Conservation (phyloP, 2,113 vertebrate genomes). For the Channa argus region DNA sequence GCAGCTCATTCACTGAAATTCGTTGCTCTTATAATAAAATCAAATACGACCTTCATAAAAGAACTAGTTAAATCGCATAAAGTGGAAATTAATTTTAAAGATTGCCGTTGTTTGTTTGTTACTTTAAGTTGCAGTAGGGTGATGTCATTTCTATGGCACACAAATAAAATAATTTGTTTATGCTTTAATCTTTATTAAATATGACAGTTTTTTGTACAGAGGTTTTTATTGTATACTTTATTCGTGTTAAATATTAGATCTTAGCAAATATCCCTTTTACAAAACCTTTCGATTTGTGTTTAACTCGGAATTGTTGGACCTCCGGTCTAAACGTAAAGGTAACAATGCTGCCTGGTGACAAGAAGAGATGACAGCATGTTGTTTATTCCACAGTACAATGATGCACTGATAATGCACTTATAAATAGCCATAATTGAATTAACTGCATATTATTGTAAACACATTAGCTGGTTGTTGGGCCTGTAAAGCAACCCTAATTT, state of each 20-base stretch:
- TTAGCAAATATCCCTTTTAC: background rate
- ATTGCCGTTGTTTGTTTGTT: too few species aligned
- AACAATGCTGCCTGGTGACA: constrained; percentile 46
- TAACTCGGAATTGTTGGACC: background rate
- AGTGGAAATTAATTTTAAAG: too few species aligned
- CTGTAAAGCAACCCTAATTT: background rate
- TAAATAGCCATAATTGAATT: background rate
- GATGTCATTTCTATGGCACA: too few species aligned
- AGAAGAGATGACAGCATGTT: constrained; percentile 35
- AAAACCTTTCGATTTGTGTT: background rate
- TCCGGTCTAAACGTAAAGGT: background rate
- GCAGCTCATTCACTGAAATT: accelerated
- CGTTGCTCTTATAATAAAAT: background rate
- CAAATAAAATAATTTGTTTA: too few species aligned
- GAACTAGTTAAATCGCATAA: too few species aligned
- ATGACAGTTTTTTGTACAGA: background rate
- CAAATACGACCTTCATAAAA: background rate
- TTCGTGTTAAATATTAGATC: too few species aligned
- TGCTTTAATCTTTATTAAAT: too few species aligned
- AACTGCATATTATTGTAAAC: background rate
- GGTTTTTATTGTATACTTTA: background rate
- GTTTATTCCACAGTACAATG: constrained; percentile 27
- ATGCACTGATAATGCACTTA: constrained; percentile 32
- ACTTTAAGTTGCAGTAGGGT: too few species aligned
- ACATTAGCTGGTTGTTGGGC: background rate